Evolutionary conservation across 2,797 vertebrate species (phyloP).

Genomic region (Liasis olivaceus): DNA sequence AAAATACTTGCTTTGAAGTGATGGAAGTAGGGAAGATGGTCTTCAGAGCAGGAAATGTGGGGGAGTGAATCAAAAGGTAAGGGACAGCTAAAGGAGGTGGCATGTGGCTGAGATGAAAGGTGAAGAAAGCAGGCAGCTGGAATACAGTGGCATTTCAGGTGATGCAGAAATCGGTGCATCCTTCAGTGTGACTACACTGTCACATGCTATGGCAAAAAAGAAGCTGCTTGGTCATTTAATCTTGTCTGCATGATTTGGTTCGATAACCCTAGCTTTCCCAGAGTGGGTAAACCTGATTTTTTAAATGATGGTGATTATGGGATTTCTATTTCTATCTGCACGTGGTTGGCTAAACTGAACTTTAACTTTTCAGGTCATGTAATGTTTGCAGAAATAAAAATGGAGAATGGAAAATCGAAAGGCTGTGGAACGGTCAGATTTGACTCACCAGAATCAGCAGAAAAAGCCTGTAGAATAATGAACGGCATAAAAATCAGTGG

Average conservation of each 20-base stretch:
- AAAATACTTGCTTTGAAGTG: not conserved
- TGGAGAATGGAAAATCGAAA: conserved; percentile 98
- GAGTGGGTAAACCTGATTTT: not conserved
- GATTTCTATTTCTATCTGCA: conserved; percentile 33
- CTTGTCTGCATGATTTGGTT: not conserved
- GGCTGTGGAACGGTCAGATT: conserved; percentile 97
- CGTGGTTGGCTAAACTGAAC: conserved; percentile 43
- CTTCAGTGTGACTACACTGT: not conserved
- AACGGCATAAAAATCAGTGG: conserved; percentile 98
- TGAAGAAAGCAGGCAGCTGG: not conserved
- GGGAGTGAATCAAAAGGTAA: not conserved
- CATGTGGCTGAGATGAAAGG: not conserved
- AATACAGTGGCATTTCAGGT: not conserved
- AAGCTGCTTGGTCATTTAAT: not conserved
- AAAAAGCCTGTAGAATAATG: conserved; percentile 97
- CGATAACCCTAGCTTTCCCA: not conserved
- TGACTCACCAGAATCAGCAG: conserved; percentile 92
- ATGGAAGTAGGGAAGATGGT: not conserved
- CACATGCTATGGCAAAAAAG: not conserved
- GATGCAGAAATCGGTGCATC: not conserved
- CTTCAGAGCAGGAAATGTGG: not conserved
- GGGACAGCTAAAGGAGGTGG: not conserved
- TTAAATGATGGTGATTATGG: not conserved
- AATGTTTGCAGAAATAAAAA: conserved; percentile 99
- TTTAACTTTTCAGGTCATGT: conserved; percentile 87